phyloP scores from a whole-genome alignment of 1,140 invertebrate species.

The Octopus bimaculoides region DNA sequence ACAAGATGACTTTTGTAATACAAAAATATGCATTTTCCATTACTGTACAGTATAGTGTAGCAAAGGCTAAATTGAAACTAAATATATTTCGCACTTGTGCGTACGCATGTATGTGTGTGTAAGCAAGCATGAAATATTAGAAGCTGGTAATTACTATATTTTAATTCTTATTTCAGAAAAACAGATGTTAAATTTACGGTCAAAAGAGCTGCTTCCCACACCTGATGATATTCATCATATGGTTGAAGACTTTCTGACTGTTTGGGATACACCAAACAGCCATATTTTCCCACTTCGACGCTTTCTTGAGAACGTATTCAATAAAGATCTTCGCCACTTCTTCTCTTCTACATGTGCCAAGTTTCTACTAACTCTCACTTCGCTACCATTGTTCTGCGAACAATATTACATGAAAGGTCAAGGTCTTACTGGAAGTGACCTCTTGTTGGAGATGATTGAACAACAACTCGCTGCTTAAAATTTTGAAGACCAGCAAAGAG shows the following conservation, averaged over 20 bases:
- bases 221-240: slow-evolving; percentile 58
- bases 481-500: too few species aligned
- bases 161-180: slow-evolving; percentile 41
- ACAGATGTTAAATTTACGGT: slow-evolving; percentile 38
- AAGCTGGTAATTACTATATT: too few species aligned
- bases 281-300: slow-evolving; percentile 57
- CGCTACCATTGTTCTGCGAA: slow-evolving; percentile 43
- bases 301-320: slow-evolving; percentile 52
- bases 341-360: slow-evolving; percentile 53
- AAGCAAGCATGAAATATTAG: too few species aligned
- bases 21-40: too few species aligned
- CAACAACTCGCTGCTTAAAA: neutral
- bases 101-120: too few species aligned
- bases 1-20: too few species aligned
- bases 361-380: slow-evolving; percentile 43
- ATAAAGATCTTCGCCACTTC: slow-evolving; percentile 50
- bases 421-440: neutral
- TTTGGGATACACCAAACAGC: slow-evolving; percentile 53
- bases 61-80: too few species aligned
- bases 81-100: too few species aligned
- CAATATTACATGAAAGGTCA: slow-evolving; percentile 39
- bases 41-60: too few species aligned
- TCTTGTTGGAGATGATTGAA: neutral
- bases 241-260: slow-evolving; percentile 59
- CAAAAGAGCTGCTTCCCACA: slow-evolving; percentile 44